Evolutionary conservation across 2,797 vertebrate genomes (phyloP).

Genomic region (Sciaenops ocellatus): DNA sequence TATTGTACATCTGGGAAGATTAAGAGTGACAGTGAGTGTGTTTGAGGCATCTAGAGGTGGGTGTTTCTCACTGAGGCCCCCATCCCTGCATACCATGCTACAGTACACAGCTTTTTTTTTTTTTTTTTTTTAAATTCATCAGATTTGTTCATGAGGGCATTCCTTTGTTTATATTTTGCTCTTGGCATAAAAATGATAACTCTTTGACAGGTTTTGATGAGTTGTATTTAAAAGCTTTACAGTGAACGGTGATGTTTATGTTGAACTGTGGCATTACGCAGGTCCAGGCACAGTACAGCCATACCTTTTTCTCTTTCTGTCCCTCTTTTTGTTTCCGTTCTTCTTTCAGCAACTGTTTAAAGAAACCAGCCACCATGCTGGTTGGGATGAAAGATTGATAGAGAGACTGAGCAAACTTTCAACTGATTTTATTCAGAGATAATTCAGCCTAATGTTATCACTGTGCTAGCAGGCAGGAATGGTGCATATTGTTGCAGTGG

Average conservation of each 20-base stretch:
- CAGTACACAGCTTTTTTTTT: not conserved
- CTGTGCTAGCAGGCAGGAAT: slow-evolving; percentile 9
- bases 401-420: slow-evolving; percentile 47
- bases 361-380: slow-evolving; percentile 68
- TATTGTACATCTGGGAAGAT: slow-evolving; percentile 65
- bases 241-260: slow-evolving; percentile 16
- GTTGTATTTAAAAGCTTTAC: slow-evolving; percentile 30
- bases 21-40: slow-evolving; percentile 64
- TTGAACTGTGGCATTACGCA: slow-evolving; percentile 45
- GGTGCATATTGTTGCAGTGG: slow-evolving; percentile 25
- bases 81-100: not conserved
- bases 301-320: slow-evolving; percentile 12
- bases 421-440: slow-evolving; percentile 63
- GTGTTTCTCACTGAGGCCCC: slow-evolving; percentile 35
- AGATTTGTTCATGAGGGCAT: slow-evolving; percentile 17
- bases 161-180: slow-evolving; percentile 22
- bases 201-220: slow-evolving; percentile 23
- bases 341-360: slow-evolving; percentile 66
- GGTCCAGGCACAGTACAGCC: slow-evolving; percentile 57
- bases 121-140: not conserved
- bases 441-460: slow-evolving; percentile 49
- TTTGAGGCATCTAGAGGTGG: slow-evolving; percentile 48
- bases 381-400: slow-evolving; percentile 74
- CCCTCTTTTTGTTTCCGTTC: slow-evolving; percentile 51
- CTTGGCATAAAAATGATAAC: slow-evolving; percentile 7